Percentiles rank a stretch among this genome's conserved stretches.
Evolutionary conservation across 2,888 invertebrate genomes (phyloP).

Genomic region (Rhingia rostrata): DNA sequence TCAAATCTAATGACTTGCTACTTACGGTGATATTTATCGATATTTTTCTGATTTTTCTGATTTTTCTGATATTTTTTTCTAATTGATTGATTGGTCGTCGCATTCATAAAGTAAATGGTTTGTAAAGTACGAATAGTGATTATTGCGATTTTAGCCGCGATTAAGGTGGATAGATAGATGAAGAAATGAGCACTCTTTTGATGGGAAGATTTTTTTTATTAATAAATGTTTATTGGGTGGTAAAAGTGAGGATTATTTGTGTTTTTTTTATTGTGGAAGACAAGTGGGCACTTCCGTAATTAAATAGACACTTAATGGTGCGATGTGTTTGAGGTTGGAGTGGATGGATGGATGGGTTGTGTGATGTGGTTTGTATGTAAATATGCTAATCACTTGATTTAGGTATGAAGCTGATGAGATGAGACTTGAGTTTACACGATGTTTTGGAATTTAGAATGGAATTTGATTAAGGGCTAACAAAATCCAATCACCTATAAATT

Average conservation of each 20-base stretch:
- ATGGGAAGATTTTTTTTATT: slow-evolving; percentile 16
- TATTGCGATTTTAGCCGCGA: slow-evolving; percentile 14
- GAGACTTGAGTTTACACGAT: no score
- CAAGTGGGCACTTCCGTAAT: slow-evolving; percentile 60
- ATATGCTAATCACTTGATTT: not conserved
- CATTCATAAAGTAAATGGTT: slow-evolving; percentile 50
- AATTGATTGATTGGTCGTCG: slow-evolving; percentile 67
- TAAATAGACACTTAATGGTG: slow-evolving; percentile 43
- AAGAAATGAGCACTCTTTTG: slow-evolving; percentile 32
- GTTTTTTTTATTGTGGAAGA: slow-evolving; percentile 19
- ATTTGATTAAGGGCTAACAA: no score
- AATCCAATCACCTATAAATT: no score
- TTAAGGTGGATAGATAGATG: not conserved
- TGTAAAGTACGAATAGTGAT: slow-evolving; percentile 30
- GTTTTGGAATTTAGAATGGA: no score
- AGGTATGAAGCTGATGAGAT: no score
- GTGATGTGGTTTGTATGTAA: not conserved
- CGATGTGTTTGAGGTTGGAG: slow-evolving; percentile 11
- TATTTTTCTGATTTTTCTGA: slow-evolving; percentile 43
- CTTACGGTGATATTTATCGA: slow-evolving; percentile 60
- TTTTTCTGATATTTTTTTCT: slow-evolving; percentile 12
- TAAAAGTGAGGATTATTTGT: slow-evolving; percentile 1
- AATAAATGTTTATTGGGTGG: slow-evolving; percentile 43
- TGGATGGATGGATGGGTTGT: not conserved
- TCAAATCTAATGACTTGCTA: slow-evolving; percentile 74